Percentiles rank a stretch among this genome's conserved stretches.
Conservation (phyloP, 2,888 invertebrate genomes). For the Caenorhabditis zanzibari region DNA sequence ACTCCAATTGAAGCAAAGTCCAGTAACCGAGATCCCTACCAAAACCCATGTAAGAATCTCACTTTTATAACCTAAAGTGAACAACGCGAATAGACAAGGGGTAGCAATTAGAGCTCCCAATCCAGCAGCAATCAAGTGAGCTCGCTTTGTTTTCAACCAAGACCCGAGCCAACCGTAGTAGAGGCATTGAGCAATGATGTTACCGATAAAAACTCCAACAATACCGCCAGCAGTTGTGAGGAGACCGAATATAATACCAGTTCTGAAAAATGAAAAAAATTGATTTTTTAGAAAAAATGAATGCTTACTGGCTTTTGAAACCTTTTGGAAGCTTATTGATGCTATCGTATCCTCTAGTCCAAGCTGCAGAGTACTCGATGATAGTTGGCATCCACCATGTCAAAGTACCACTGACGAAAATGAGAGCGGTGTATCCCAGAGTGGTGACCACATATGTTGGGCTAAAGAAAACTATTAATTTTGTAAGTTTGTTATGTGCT, state of each 20-base stretch:
- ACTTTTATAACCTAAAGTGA: slow-evolving; percentile 62
- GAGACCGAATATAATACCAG: slow-evolving; percentile 92
- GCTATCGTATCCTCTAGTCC: slow-evolving; percentile 60
- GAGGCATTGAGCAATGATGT: slow-evolving; percentile 87
- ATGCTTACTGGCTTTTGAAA: slow-evolving; percentile 47
- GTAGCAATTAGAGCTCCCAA: slow-evolving; percentile 91
- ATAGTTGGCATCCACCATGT: slow-evolving; percentile 86
- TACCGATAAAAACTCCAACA: slow-evolving; percentile 93
- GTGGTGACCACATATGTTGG: slow-evolving; percentile 95
- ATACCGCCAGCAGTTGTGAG: slow-evolving; percentile 95
- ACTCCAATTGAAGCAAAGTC: slow-evolving; percentile 96
- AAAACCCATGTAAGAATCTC: slow-evolving; percentile 85
- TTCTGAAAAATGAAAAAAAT: slow-evolving; percentile 58
- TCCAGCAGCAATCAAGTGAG: slow-evolving; percentile 86
- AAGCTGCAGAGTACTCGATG: slow-evolving; percentile 73
- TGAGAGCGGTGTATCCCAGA: slow-evolving; percentile 95
- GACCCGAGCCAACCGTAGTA: slow-evolving; percentile 55
- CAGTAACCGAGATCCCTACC: slow-evolving; percentile 47
- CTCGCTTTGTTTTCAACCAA: slow-evolving; percentile 68
- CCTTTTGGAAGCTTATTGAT: slow-evolving; percentile 36
- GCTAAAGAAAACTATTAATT: too few relatives aligned
- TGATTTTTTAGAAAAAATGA: neutral
- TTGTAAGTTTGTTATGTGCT: too few relatives aligned
- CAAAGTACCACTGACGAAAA: slow-evolving; percentile 93
- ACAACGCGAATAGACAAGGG: slow-evolving; percentile 85